Evolutionary conservation across 2,888 invertebrate species (phyloP), one percentile per base, ranked within the genome.

Genomic region (Caenorhabditis imperialis): DNA sequence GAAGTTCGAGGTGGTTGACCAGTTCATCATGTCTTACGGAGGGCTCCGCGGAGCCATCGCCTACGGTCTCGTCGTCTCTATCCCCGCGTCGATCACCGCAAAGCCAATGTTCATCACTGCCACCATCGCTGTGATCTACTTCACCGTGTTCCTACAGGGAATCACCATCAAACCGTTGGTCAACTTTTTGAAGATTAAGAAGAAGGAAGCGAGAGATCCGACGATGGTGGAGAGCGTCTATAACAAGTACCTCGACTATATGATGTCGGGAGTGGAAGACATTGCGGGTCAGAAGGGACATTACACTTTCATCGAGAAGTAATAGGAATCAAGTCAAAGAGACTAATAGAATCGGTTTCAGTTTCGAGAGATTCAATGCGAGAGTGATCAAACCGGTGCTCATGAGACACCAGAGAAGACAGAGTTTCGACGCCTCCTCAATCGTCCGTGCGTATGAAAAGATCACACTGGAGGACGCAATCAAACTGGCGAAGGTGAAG

Each of bases 141-240:
- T 98, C 90, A 99, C 98, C 1, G 98, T 98, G 14, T 97, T 99
- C 90, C 91, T 98, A 86, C 98, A 98, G 92, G 98, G 98, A 76
- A 96, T 96, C 85, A 96, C 97, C 12, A 97, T 98, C 86, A 96
- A 96, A 88, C 97, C 97, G 10, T 91, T 98, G 73, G 97, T 98
- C 18, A 94, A 93, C 90, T 93, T 95, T 84, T 91, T 98, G 60
- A 95, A 96, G 88, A 95, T 98, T 4, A 95, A 95, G 89, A 92
- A 93, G 61, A 94, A 94, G 3, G 93, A 94, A 84, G 94, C 93
- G 88, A 91, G 93, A 75, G 94, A 95, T 85, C 93, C 94, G 25
- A 94, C 94, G 3, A 96, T 98, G 95, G 96, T 96, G 89, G 97
- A 98, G 89, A 92, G 96, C 86, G 94, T 98, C 86, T 96, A 96